These are phyloP conservation scores for Yponomeuta cagnagella DNA, from an alignment of 2,888 invertebrate genomes.

Conservation along the genomic window DNA sequence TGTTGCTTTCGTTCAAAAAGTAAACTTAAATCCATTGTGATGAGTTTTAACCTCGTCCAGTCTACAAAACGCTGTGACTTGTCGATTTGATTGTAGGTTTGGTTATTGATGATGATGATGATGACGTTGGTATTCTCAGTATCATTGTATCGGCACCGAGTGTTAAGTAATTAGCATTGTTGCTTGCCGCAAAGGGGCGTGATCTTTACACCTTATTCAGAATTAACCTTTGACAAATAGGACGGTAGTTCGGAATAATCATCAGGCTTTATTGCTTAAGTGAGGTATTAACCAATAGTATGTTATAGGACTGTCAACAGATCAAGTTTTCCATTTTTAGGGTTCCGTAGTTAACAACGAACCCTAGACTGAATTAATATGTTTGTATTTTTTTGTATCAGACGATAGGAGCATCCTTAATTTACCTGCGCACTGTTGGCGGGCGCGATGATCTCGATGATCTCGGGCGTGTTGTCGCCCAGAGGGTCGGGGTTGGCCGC, in stretches of 20 bases:
- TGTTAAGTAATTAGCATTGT: background rate
- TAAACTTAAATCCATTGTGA: no score
- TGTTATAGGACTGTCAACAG: no score
- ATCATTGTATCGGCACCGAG: background rate
- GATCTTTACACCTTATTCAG: background rate
- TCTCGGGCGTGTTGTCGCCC: constrained; percentile 58
- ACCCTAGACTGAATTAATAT: no score
- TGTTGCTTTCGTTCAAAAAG: no score
- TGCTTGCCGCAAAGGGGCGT: background rate
- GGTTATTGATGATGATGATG: background rate
- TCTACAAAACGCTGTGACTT: background rate
- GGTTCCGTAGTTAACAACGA: no score
- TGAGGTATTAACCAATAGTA: no score
- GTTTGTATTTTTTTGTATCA: background rate
- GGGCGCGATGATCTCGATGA: constrained; percentile 71
- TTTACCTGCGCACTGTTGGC: constrained; percentile 65
- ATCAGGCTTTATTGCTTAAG: background rate
- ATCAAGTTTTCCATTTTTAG: background rate
- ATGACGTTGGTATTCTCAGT: background rate
- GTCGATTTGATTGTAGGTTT: background rate
- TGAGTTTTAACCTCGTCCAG: background rate
- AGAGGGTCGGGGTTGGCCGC: constrained; percentile 38
- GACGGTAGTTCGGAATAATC: background rate
- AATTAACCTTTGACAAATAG: background rate
- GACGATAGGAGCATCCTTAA: background rate